phyloP scores from a whole-genome alignment of 2,797 vertebrate genomes.

The Tapirus indicus region DNA sequence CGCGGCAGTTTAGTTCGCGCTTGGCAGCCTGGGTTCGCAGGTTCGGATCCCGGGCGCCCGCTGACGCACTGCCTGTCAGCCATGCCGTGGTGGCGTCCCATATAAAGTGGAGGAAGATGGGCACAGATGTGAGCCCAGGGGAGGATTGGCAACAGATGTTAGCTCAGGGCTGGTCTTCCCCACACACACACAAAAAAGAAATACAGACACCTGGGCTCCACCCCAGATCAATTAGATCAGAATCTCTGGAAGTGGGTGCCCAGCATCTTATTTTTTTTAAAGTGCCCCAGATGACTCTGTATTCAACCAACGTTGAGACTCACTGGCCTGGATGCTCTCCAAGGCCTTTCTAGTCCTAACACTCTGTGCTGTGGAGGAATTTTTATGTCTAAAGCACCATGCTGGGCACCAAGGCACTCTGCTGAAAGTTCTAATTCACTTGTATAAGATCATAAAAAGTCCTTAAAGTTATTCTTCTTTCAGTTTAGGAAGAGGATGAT shows the following conservation, averaged over 20 bases:
- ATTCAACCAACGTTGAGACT: background rate
- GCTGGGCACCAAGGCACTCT: background rate
- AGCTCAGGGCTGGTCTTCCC: too few relatives aligned
- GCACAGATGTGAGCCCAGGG: too few relatives aligned
- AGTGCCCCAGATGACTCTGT: background rate
- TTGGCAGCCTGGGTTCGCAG: too few relatives aligned
- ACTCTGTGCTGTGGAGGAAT: background rate
- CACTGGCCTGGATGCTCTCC: background rate
- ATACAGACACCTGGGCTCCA: background rate
- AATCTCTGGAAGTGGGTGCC: background rate
- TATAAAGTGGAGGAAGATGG: too few relatives aligned
- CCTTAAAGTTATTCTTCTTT: conserved; percentile 52
- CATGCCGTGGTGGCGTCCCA: too few relatives aligned
- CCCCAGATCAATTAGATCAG: background rate
- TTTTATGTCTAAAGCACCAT: background rate
- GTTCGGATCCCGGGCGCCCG: too few relatives aligned
- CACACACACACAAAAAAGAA: too few relatives aligned
- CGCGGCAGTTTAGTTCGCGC: too few relatives aligned
- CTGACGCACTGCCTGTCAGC: too few relatives aligned
- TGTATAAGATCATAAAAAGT: background rate
- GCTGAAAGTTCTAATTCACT: conserved; percentile 33
- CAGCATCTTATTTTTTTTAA: background rate
- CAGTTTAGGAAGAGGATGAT: conserved; percentile 56
- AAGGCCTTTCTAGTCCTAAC: background rate
- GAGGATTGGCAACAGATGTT: too few relatives aligned